phyloP scores from a whole-genome alignment of 1,140 invertebrate genomes.

The Idris sp. region DNA sequence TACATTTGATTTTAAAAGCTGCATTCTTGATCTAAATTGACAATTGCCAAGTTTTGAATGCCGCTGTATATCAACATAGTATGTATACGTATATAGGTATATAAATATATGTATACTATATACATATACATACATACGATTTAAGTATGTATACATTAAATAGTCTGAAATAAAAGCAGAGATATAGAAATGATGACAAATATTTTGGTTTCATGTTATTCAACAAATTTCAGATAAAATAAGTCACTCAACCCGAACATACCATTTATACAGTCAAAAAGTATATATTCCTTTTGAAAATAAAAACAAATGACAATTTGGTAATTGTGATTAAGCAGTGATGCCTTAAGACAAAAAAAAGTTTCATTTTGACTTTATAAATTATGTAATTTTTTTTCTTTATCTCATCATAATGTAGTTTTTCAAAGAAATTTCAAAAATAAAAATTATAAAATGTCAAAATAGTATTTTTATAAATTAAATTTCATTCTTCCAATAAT shows the following conservation, averaged over 20 bases:
- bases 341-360: slow-evolving; percentile 7
- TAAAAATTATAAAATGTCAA: too few relatives aligned
- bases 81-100: too few relatives aligned
- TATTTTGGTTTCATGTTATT: slow-evolving; percentile 38
- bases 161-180: slow-evolving; percentile 62
- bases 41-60: slow-evolving; percentile 63
- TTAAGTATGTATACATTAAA: slow-evolving; percentile 60
- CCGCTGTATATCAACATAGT: slow-evolving; percentile 58
- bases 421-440: too few relatives aligned
- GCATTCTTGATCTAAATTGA: slow-evolving; percentile 56
- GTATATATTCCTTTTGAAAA: too few relatives aligned
- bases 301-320: slow-evolving; percentile 38
- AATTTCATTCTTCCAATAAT: slow-evolving; percentile 5
- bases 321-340: slow-evolving; percentile 2
- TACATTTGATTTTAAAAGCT: slow-evolving; percentile 50
- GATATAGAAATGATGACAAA: slow-evolving; percentile 58
- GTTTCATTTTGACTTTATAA: slow-evolving; percentile 10
- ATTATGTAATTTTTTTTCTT: slow-evolving; percentile 10
- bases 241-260: too few relatives aligned
- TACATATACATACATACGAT: too few relatives aligned
- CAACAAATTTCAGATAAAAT: slow-evolving; percentile 1
- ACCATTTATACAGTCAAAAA: too few relatives aligned
- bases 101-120: too few relatives aligned
- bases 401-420: too few relatives aligned
- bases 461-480: too few relatives aligned